A percentile compares a stretch with the other conserved stretches of the same genome.
Evolutionary conservation across 2,888 invertebrate genomes (phyloP).

Genomic region (Dryocosmus kuriphilus): DNA sequence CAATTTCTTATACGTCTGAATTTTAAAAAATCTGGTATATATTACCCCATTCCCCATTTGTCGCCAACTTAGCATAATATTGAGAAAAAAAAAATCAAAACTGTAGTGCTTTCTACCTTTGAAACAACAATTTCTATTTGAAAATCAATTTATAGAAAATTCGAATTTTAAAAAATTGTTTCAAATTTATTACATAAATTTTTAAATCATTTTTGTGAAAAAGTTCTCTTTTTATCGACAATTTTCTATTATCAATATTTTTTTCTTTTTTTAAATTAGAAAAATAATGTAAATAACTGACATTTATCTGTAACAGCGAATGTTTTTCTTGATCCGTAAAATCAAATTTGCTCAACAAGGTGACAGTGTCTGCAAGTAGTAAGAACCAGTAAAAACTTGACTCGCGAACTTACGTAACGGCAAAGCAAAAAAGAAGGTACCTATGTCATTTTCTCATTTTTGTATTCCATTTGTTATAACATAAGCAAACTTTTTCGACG

Average conservation of each 20-base stretch:
- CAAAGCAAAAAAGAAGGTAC: background rate
- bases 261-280: background rate
- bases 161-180: too few species aligned
- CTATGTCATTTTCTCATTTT: too few species aligned
- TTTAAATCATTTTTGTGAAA: background rate
- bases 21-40: too few species aligned
- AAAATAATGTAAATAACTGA: background rate
- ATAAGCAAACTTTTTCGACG: too few species aligned
- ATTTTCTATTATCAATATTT: background rate
- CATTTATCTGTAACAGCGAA: background rate
- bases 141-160: too few species aligned
- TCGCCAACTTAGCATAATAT: too few species aligned
- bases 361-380: background rate
- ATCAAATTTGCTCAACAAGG: background rate
- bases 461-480: too few species aligned
- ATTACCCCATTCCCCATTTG: too few species aligned
- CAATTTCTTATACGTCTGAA: too few species aligned
- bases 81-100: background rate
- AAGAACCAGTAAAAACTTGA: constrained; percentile 8
- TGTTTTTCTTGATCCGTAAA: constrained; percentile 4
- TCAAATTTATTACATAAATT: too few species aligned
- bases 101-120: too few species aligned
- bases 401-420: background rate
- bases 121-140: too few species aligned
- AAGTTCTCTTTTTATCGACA: background rate